Evolutionary conservation across 2,113 vertebrate species (phyloP).

Genomic region (Dicerorhinus sumatrensis): DNA sequence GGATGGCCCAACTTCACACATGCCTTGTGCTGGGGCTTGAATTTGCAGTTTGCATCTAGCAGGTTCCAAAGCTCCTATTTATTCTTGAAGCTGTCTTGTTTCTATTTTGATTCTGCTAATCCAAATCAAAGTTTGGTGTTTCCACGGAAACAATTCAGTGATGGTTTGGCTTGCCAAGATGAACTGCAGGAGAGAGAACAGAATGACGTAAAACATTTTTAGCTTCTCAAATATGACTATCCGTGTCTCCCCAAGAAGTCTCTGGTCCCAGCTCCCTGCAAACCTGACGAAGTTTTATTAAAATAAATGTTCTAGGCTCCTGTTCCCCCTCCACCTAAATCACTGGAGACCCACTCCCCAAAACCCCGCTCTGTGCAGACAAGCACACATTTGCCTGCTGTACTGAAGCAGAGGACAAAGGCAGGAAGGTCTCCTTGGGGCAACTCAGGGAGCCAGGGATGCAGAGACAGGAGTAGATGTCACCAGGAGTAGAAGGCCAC

Average conservation of each 20-base stretch:
- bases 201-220: constrained; percentile 48
- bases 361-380: neutral
- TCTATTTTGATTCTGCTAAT: constrained; percentile 79
- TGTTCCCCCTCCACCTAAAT: neutral
- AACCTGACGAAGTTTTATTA: constrained; percentile 10
- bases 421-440: neutral
- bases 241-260: neutral
- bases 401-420: neutral
- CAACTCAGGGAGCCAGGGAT: neutral
- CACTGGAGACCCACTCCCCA: neutral
- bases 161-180: constrained; percentile 67
- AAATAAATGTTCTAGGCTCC: neutral
- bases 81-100: constrained; percentile 74
- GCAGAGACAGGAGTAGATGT: neutral
- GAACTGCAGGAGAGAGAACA: constrained; percentile 39
- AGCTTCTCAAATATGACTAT: constrained; percentile 34
- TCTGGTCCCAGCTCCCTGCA: neutral
- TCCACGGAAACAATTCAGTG: constrained; percentile 79
- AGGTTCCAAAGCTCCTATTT: constrained; percentile 68
- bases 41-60: constrained; percentile 10
- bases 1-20: neutral
- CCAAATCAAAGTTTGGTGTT: constrained; percentile 71
- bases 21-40: constrained; percentile 11
- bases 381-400: neutral
- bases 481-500: neutral